phyloP scores from a whole-genome alignment of 2,888 invertebrate species.

The Drosophila buzzatii region DNA sequence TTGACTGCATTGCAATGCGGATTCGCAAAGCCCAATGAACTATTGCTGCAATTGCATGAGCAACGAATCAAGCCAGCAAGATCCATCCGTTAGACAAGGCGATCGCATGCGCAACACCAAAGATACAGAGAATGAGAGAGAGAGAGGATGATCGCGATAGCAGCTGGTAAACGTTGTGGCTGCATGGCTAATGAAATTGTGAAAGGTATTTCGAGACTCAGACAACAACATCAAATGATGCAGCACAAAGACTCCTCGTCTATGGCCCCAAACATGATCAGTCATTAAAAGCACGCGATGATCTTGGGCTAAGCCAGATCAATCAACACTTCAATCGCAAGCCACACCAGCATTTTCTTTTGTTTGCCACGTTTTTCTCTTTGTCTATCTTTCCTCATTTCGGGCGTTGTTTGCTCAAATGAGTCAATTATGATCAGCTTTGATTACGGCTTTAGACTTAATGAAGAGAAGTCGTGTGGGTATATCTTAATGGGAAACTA shows the following conservation, averaged over 20 bases:
- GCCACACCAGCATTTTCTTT: slow-evolving; percentile 9
- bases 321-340: slow-evolving; percentile 29
- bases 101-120: slow-evolving; percentile 59
- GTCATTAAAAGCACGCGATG: slow-evolving; percentile 52
- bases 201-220: slow-evolving; percentile 60
- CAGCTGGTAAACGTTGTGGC: background rate
- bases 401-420: slow-evolving; percentile 19
- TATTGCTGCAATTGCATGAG: slow-evolving; percentile 71
- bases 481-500: slow-evolving; percentile 2
- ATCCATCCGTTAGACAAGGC: slow-evolving; percentile 51
- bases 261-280: slow-evolving; percentile 42
- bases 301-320: slow-evolving; percentile 45
- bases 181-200: slow-evolving; percentile 68
- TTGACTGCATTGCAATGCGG: slow-evolving; percentile 73
- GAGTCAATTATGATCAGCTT: slow-evolving; percentile 27
- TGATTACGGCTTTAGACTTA: slow-evolving; percentile 11
- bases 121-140: background rate
- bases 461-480: slow-evolving; percentile 13
- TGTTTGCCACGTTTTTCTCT: slow-evolving; percentile 6
- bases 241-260: slow-evolving; percentile 44
- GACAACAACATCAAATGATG: slow-evolving; percentile 52
- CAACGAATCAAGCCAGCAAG: slow-evolving; percentile 27
- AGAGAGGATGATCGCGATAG: slow-evolving; percentile 6
- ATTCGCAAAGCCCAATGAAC: slow-evolving; percentile 81
- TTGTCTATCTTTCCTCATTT: background rate